phyloP scores from a whole-genome alignment of 2,888 invertebrate species.

The Cheilosia scutellata region DNA sequence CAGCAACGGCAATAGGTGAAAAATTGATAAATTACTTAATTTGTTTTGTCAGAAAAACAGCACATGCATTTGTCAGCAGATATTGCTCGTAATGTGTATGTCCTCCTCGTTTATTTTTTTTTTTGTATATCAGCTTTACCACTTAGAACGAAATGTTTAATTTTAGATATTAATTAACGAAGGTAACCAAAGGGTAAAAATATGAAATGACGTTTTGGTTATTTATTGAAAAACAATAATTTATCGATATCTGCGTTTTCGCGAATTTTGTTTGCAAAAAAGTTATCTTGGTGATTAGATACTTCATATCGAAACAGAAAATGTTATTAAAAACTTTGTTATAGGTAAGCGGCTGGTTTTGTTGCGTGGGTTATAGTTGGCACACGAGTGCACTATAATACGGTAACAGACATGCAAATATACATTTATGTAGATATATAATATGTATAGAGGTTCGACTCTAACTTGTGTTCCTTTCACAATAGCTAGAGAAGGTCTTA shows the following conservation, averaged over 20 bases:
- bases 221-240: neutral
- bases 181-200: slow-evolving; percentile 12
- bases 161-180: slow-evolving; percentile 52
- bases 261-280: neutral
- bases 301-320: slow-evolving; percentile 12
- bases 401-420: no score
- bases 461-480: no score
- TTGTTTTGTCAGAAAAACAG: slow-evolving; percentile 1
- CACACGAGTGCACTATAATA: neutral
- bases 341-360: neutral
- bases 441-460: no score
- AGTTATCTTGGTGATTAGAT: slow-evolving; percentile 5
- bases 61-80: neutral
- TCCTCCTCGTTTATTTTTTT: neutral
- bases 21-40: slow-evolving; percentile 8
- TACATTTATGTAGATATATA: no score
- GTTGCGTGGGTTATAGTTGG: neutral
- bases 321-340: neutral
- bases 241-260: neutral
- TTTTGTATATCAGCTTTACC: slow-evolving; percentile 24
- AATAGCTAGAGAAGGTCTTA: no score
- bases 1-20: neutral
- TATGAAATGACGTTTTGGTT: slow-evolving; percentile 6
- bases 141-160: slow-evolving; percentile 43
- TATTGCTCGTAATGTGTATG: neutral